phyloP scores from a whole-genome alignment of 1,140 invertebrate genomes.

The Achroia grisella region DNA sequence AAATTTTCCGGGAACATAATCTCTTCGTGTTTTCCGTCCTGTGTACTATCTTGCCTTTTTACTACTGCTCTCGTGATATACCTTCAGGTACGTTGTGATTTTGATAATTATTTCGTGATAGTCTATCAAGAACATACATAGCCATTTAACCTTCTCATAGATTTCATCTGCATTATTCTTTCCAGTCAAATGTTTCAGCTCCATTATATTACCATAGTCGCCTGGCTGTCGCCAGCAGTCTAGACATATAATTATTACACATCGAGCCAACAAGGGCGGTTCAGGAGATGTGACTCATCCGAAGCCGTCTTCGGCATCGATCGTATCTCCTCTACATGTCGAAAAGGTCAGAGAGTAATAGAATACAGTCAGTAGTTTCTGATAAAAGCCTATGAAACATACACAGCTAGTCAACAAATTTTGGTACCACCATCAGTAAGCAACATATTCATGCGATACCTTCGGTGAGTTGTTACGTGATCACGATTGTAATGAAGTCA shows the following conservation, averaged over 20 bases:
- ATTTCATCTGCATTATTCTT: background rate
- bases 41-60: constrained; percentile 41
- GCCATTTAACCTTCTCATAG: constrained; percentile 6
- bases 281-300: constrained; percentile 56
- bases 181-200: constrained; percentile 31
- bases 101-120: constrained; percentile 1
- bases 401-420: constrained; percentile 11
- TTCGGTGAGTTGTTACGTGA: background rate
- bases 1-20: constrained; percentile 44
- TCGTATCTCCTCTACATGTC: constrained; percentile 46
- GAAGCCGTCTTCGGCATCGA: constrained; percentile 56
- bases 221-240: constrained; percentile 57
- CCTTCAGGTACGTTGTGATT: constrained; percentile 42
- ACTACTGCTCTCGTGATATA: constrained; percentile 37
- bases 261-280: constrained; percentile 59
- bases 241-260: constrained; percentile 68
- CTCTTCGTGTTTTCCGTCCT: constrained; percentile 62
- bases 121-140: background rate
- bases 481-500: background rate
- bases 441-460: too few relatives aligned
- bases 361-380: constrained; percentile 43
- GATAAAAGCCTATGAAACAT: constrained; percentile 25
- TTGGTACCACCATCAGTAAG: too few relatives aligned
- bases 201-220: constrained; percentile 59
- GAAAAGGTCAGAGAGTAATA: constrained; percentile 51